Evolutionary conservation across 2,113 vertebrate species (phyloP), one percentile per base, ranked within the genome.

Genomic region (Lepus timidus): DNA sequence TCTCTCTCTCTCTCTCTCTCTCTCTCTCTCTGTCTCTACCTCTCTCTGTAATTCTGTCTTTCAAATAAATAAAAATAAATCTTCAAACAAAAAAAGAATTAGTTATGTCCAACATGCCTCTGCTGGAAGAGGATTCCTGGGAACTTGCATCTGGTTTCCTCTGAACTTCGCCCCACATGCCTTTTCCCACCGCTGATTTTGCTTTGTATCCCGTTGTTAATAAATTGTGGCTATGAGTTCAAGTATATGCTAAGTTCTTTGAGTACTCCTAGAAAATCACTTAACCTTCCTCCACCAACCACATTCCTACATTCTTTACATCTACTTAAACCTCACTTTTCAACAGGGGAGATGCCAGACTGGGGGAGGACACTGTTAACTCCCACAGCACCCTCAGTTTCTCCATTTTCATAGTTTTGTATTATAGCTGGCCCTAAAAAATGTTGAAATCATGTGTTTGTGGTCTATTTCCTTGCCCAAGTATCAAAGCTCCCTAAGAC

Each of bases 311-410:
- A 13, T 25, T 81, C 9, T 49, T 39, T 14, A 73, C 58, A 16
- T 90, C 81, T 70, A 44, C n/a, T 89, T 86, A 75, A 79, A 81
- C 16, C 25, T 85, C 33, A 81, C 14, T 67, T 89, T 31, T 86
- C 90, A 25, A 95, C 3, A 13, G 31, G 27, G 68, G 36, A 93
- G 16, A 82, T 61, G 61, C 12, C 71, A 36, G 52, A 71, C 9
- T 22, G 39, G 11, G 13, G 17, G 49, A 89, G 39, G 16, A 9
- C 3, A 17, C 74, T 27, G 8, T 11, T 83, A 36, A 44, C 4
- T 78, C 68, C 81, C 74, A 61, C 1, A 29, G 58, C 10, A 78
- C 22, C 8, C 52, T 83, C 62, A 52, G 68, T 14, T 29, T 84
- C 68, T 88, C 51, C 44, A 44, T 44, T 61, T 67, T 78, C 23